Evolutionary conservation across 2,113 vertebrate species (phyloP), one percentile per base, ranked within the genome.

Genomic region (Lichenostomus cassidix): DNA sequence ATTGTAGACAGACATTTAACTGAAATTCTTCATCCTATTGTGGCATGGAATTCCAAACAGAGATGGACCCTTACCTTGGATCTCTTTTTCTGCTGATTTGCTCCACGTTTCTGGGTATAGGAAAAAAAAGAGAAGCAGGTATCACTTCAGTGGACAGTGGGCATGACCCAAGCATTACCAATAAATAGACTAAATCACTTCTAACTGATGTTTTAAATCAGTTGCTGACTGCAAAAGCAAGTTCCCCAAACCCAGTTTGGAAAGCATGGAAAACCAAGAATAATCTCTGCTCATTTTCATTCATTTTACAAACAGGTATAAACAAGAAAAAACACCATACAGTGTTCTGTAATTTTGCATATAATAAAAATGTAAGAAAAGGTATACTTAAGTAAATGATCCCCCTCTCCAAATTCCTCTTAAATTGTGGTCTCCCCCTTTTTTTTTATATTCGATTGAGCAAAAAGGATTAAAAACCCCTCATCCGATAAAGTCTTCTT

Each of bases 31-130:
- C 22, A 80, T 56, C 42, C 11, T 23, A 17, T 3, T 83, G 77
- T 2, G 8, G 27, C 49, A 68, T 37, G 46, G 17, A 64, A 29
- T 42, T 86, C 50, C 74, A 80, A 74, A 75, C 31, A 65, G 28
- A 90, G 47, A 77, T 9, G 4, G 41, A 83, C 41, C 15, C 93
- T 80, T 98, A 98, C 98, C 98, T 98, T 98, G 71, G 97, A 97
- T 97, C 98, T 98, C 96, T 98, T 98, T 94, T 97, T 98, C 83
- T 98, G 98, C 89, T 98, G 98, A 95, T 97, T 97, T 39, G 87
- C 91, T 67, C 97, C 96, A 90, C 97, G 97, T 94, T 98, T 98
- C 98, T 98, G 94, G 76, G 18, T 83, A 70, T 23, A 93, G 70
- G 64, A 97, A 96, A 93, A 89, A 33, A 80, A 87, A 91, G 27